Evolutionary conservation across 2,113 vertebrate species (phyloP).

Genomic region (Chaetorhynchus papuensis): DNA sequence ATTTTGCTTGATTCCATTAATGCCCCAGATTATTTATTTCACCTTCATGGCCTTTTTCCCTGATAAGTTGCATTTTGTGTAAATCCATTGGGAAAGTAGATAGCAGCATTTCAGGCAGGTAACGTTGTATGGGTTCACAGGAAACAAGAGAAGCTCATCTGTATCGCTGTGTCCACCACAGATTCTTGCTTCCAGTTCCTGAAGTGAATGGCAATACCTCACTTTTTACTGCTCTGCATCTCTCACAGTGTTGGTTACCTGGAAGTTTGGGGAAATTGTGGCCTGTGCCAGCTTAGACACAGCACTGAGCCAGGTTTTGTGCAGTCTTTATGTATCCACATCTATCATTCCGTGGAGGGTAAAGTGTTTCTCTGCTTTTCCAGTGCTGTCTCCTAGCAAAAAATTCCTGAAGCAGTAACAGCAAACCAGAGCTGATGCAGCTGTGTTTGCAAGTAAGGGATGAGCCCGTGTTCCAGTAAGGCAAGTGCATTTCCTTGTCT

Average conservation of each 20-base stretch:
- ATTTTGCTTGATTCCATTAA: neutral
- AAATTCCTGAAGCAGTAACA: neutral
- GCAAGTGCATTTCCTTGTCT: neutral
- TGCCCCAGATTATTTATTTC: neutral
- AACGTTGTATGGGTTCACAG: neutral
- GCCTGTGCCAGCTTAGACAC: neutral
- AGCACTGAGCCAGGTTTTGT: neutral
- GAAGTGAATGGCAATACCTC: neutral
- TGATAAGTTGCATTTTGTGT: neutral
- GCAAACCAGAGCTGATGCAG: neutral
- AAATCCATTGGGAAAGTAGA: neutral
- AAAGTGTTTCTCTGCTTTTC: neutral
- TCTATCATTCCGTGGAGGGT: too few relatives aligned
- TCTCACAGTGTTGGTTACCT: neutral
- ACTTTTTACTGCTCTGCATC: neutral
- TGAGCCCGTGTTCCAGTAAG: neutral
- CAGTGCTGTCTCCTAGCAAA: neutral
- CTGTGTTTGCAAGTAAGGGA: neutral
- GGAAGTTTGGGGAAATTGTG: neutral
- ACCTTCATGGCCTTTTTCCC: neutral
- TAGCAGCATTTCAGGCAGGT: neutral
- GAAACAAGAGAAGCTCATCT: neutral
- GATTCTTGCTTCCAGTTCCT: neutral
- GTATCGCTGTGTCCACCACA: neutral
- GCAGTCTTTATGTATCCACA: neutral